These are phyloP conservation scores for Stomorhina lunata DNA, from an alignment of 2,888 invertebrate species.

Conservation along the genomic window DNA sequence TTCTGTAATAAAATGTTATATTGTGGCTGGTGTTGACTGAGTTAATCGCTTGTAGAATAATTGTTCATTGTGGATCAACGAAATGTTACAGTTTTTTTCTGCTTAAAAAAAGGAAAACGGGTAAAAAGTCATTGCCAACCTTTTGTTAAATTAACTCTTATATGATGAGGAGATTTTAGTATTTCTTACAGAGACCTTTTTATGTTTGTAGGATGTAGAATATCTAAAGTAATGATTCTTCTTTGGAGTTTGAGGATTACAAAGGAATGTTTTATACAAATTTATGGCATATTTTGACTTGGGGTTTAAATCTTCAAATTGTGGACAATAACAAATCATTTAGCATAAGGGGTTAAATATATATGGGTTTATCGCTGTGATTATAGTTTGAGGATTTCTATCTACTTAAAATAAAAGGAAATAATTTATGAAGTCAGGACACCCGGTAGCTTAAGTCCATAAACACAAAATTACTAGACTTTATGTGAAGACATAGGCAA, in stretches of 20 bases:
- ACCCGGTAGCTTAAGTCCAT: no score
- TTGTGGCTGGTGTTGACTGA: constrained; percentile 55
- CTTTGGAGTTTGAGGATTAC: not conserved
- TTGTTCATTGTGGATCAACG: constrained; percentile 47
- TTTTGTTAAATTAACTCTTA: not conserved
- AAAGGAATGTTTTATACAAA: not conserved
- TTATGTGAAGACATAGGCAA: no score
- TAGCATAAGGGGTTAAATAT: no score
- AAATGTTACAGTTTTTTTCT: constrained; percentile 22
- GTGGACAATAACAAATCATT: no score
- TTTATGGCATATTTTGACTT: not conserved
- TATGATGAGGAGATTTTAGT: not conserved
- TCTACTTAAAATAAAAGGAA: no score
- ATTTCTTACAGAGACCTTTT: not conserved
- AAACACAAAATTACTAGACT: no score
- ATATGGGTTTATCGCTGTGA: no score
- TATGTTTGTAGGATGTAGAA: not conserved
- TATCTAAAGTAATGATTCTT: not conserved
- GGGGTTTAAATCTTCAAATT: not conserved
- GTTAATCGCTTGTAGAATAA: constrained; percentile 60
- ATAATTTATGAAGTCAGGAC: no score
- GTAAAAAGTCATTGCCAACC: constrained; percentile 31
- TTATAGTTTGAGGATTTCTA: no score
- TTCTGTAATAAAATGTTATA: constrained; percentile 23
- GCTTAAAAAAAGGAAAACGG: not conserved